These are phyloP conservation scores for Diploptera punctata DNA, from an alignment of 2,888 invertebrate species.

Conservation along the genomic window DNA sequence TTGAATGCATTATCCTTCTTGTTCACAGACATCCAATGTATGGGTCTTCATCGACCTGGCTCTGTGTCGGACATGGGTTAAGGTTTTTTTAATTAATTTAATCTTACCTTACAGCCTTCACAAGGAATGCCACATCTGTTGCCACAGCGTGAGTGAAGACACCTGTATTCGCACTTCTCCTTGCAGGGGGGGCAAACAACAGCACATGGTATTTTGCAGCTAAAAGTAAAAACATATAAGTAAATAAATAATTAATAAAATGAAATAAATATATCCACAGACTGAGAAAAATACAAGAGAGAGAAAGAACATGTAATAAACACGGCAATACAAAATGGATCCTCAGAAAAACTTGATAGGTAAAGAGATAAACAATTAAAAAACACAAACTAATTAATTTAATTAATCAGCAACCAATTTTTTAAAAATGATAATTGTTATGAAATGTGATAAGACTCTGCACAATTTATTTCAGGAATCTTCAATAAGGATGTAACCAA, in stretches of 20 bases:
- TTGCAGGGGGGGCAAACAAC: conserved; percentile 64
- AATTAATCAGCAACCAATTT: too few relatives aligned
- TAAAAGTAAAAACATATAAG: conserved; percentile 45
- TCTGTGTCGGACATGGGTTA: too few relatives aligned
- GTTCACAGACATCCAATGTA: too few relatives aligned
- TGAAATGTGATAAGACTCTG: too few relatives aligned
- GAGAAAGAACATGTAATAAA: background rate
- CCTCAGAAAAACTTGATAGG: background rate
- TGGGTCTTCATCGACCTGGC: too few relatives aligned
- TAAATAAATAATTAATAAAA: background rate
- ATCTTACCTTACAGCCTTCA: conserved; percentile 49
- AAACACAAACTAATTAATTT: background rate
- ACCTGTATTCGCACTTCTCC: conserved; percentile 57
- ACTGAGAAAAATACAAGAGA: background rate
- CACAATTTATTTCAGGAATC: too few relatives aligned
- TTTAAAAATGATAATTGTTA: too few relatives aligned
- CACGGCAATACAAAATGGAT: background rate
- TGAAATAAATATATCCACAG: background rate
- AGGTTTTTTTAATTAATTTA: too few relatives aligned
- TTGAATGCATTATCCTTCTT: too few relatives aligned
- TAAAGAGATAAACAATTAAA: background rate
- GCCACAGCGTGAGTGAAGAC: conserved; percentile 60
- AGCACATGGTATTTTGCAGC: conserved; percentile 63
- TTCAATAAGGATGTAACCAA: too few relatives aligned
- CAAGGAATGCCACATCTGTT: conserved; percentile 56